phyloP scores from a whole-genome alignment of 2,113 vertebrate species.

The Pogona vitticeps region DNA sequence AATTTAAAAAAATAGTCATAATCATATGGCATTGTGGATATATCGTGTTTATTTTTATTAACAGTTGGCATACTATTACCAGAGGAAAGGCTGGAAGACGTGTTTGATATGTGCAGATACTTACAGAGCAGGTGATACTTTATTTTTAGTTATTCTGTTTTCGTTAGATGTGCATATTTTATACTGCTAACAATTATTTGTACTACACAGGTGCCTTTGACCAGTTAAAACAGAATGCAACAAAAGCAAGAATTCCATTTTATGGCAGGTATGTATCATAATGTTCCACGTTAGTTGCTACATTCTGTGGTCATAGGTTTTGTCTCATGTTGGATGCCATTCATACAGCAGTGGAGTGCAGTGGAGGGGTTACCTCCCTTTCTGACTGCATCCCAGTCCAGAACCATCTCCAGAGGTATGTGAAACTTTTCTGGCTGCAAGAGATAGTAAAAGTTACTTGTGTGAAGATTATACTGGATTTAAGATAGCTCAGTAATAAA shows the following conservation, averaged over 20 bases:
- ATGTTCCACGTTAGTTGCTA: no score
- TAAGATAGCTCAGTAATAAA: no score
- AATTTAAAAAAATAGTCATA: not conserved
- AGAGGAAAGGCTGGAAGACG: constrained; percentile 99
- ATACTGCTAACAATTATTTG: constrained; percentile 42
- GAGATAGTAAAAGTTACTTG: no score
- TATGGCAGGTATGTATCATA: constrained; percentile 90
- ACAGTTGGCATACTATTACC: constrained; percentile 96
- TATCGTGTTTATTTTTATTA: constrained; percentile 62
- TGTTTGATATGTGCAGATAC: constrained; percentile 99
- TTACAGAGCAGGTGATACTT: constrained; percentile 92
- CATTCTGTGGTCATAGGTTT: no score
- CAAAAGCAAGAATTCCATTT: constrained; percentile 99
- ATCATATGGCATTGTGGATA: not conserved
- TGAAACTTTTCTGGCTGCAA: no score
- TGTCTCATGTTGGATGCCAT: no score
- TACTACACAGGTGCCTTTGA: constrained; percentile 93
- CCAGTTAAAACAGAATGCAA: constrained; percentile 98
- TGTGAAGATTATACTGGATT: no score
- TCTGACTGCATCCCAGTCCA: no score
- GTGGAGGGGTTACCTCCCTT: no score
- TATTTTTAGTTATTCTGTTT: constrained; percentile 40
- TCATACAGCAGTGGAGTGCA: no score
- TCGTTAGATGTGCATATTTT: constrained; percentile 39
- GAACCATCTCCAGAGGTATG: no score